Conservation (phyloP, 2,888 invertebrate genomes). For the Aricia artaxerxes region DNA sequence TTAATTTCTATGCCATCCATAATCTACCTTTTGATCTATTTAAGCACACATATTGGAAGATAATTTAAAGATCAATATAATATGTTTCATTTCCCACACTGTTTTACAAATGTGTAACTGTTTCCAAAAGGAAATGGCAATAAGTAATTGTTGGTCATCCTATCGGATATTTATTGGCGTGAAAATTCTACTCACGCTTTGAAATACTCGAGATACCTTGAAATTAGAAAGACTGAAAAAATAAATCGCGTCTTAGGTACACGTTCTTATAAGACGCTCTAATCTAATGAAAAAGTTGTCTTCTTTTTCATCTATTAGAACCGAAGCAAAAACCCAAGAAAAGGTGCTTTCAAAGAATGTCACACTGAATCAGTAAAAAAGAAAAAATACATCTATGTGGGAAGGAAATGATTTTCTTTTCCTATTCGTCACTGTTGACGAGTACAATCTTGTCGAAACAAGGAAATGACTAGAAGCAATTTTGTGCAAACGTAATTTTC, state of each 20-base stretch:
- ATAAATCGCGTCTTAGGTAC: neutral
- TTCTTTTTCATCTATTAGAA: neutral
- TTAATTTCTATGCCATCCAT: no score
- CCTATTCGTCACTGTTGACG: neutral
- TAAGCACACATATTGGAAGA: neutral
- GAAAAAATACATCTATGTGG: neutral
- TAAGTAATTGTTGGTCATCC: slow-evolving; percentile 2
- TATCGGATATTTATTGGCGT: neutral
- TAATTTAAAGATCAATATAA: neutral
- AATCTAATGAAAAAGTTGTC: neutral
- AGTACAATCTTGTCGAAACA: neutral
- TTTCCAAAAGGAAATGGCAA: neutral
- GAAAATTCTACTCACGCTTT: slow-evolving; percentile 14
- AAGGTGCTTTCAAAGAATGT: neutral
- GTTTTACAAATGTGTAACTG: neutral
- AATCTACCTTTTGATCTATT: neutral
- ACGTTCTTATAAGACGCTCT: slow-evolving; percentile 1
- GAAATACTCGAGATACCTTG: neutral
- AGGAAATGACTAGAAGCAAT: slow-evolving; percentile 20
- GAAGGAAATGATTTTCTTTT: neutral
- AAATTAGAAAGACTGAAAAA: slow-evolving; percentile 22
- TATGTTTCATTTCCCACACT: neutral
- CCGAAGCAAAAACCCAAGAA: neutral
- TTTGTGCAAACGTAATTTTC: slow-evolving; percentile 24
- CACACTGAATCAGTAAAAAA: neutral